Conservation (phyloP, 2,888 invertebrate genomes). For the Heliconius aoede region DNA sequence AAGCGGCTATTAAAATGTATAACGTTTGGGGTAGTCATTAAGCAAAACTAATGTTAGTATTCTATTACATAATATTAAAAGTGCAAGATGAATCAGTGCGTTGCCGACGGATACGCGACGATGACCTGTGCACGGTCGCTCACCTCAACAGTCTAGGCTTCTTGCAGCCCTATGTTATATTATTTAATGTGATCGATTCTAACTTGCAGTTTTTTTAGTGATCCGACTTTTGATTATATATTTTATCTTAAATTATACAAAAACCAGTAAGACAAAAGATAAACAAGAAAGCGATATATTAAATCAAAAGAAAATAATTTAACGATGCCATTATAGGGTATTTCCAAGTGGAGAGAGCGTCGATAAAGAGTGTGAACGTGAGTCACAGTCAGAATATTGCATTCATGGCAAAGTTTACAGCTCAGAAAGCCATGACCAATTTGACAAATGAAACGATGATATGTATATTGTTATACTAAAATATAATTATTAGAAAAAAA, state of each 20-base stretch:
- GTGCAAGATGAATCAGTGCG: slow-evolving; percentile 50
- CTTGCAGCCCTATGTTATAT: slow-evolving; percentile 26
- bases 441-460: background rate
- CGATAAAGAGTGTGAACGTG: background rate
- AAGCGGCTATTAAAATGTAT: too few species aligned
- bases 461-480: too few species aligned
- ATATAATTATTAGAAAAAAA: background rate
- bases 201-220: background rate
- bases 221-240: background rate
- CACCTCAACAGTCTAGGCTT: slow-evolving; percentile 59
- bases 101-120: slow-evolving; percentile 56
- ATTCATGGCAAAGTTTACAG: background rate
- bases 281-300: background rate
- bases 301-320: background rate
- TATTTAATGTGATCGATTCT: slow-evolving; percentile 12
- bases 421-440: background rate
- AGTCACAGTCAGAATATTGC: background rate
- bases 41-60: too few species aligned
- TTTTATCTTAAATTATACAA: background rate
- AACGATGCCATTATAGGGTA: slow-evolving; percentile 39
- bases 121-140: slow-evolving; percentile 75
- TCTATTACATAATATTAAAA: slow-evolving; percentile 36
- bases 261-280: background rate
- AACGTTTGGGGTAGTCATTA: too few species aligned
- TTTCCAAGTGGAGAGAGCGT: slow-evolving; percentile 40